phyloP scores from a whole-genome alignment of 2,888 invertebrate species.

The Lasioglossum figueresi region DNA sequence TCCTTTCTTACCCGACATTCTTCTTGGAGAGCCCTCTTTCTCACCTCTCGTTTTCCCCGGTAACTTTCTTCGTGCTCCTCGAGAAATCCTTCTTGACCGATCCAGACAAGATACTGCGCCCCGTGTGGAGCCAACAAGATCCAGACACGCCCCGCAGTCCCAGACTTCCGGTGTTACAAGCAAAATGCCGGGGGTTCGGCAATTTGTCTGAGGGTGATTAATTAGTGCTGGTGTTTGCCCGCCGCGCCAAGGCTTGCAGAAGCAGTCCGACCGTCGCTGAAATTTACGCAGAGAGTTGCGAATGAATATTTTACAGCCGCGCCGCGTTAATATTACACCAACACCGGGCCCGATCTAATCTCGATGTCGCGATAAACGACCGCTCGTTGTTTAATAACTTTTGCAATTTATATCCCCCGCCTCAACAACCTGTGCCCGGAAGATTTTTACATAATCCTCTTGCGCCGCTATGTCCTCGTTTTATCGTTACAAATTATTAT shows the following conservation, averaged over 20 bases:
- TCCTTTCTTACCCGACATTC: not conserved
- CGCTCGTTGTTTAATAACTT: not conserved
- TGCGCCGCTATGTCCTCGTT: not conserved
- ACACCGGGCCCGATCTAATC: not conserved
- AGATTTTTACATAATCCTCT: not conserved
- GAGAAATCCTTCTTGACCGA: conserved; percentile 53
- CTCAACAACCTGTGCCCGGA: not conserved
- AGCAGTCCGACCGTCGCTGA: conserved; percentile 10
- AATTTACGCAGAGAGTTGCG: conserved; percentile 48
- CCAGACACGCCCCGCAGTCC: conserved; percentile 46
- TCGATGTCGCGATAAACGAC: not conserved
- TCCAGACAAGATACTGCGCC: conserved; percentile 53
- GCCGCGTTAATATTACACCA: conserved; percentile 38
- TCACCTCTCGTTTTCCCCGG: not conserved
- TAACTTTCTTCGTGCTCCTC: conserved; percentile 28
- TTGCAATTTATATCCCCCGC: not conserved
- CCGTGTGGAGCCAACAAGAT: conserved; percentile 61
- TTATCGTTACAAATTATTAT: not conserved
- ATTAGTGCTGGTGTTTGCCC: conserved; percentile 69
- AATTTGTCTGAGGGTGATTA: conserved; percentile 80
- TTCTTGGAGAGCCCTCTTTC: not conserved
- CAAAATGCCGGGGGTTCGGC: conserved; percentile 70
- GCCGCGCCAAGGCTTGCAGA: conserved; percentile 16
- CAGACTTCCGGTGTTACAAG: conserved; percentile 60
- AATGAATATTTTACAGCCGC: conserved; percentile 50